Evolutionary conservation across 2,797 vertebrate genomes (phyloP), one percentile per base, ranked within the genome.

Genomic region (Sebastes cheni): DNA sequence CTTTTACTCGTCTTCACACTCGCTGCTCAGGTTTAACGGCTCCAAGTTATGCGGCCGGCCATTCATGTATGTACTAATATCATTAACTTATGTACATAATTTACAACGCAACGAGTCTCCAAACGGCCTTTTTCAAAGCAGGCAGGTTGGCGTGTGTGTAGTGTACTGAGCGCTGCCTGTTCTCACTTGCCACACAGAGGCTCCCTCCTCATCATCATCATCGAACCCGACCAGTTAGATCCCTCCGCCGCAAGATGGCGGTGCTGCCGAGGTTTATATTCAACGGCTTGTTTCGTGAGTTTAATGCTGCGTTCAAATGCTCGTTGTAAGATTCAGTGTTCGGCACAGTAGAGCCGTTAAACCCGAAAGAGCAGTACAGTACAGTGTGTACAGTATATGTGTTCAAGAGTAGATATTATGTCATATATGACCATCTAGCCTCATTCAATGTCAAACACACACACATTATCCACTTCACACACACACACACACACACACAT

Each of bases 81-180:
- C 79, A 50, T 76, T 52, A 86, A 87, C 72, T 81, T 88, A 85
- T 92, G 80, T 88, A 88, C 91, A 88, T 90, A 65, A 90, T 92
- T 89, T 82, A 91, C 89, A 92, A 73, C 62, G 84, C 70, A 77
- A 77, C 79, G 83, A 69, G 70, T 89, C 69, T 72, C 39, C 39
- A 42, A 36, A 67, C 77, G 84, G 89, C 91, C 91, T 88, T 82
- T 80, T 42, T 42, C 39, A 42, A 42, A 42, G 39, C 39, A 42
- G 34, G 86, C 83, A 74, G 85, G 83, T 90, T 91, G 83, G 69
- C 75, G 83, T 83, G 88, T 77, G 75, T 30, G 42, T 42, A 42
- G 39, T 42, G 39, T 42, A 16, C 42, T 46, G 42, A 65, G 62
- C 62, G 34, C 39, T 52, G 67, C 66, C 67, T 39, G 84, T 46